These are phyloP conservation scores for Dinocampus coccinellae DNA, from an alignment of 2,888 invertebrate species.

Conservation along the genomic window DNA sequence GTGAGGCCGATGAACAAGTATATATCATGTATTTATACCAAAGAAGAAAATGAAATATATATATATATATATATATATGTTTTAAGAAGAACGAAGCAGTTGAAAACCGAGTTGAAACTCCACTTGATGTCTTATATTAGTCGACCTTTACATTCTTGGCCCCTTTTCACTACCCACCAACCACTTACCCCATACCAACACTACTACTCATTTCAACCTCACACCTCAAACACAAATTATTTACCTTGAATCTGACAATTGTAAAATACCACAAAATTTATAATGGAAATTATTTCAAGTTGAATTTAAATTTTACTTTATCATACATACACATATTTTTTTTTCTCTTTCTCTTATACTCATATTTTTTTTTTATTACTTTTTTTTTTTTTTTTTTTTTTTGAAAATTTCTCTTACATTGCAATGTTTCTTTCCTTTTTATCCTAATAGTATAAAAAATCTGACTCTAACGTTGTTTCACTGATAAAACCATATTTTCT, in stretches of 20 bases:
- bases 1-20: not conserved
- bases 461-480: not conserved
- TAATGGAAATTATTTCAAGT: constrained; percentile 51
- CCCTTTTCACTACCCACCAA: too few species aligned
- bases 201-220: constrained; percentile 5
- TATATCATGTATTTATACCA: not conserved
- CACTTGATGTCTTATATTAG: not conserved
- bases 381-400: too few species aligned
- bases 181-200: not conserved
- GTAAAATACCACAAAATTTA: constrained; percentile 50
- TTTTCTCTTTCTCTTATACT: not conserved
- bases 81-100: constrained; percentile 6
- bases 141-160: not conserved
- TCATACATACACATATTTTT: not conserved
- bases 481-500: too few species aligned
- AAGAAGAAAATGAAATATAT: not conserved
- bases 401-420: not conserved
- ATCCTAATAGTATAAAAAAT: too few species aligned
- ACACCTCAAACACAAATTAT: constrained; percentile 44
- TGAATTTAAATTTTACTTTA: constrained; percentile 44
- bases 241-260: constrained; percentile 43
- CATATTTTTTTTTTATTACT: too few species aligned
- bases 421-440: not conserved
- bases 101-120: constrained; percentile 16
- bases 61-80: not conserved